A percentile compares a stretch with the other conserved stretches of the same genome.
Conservation (phyloP, 2,113 vertebrate genomes). For the Bubalus kerabau region DNA sequence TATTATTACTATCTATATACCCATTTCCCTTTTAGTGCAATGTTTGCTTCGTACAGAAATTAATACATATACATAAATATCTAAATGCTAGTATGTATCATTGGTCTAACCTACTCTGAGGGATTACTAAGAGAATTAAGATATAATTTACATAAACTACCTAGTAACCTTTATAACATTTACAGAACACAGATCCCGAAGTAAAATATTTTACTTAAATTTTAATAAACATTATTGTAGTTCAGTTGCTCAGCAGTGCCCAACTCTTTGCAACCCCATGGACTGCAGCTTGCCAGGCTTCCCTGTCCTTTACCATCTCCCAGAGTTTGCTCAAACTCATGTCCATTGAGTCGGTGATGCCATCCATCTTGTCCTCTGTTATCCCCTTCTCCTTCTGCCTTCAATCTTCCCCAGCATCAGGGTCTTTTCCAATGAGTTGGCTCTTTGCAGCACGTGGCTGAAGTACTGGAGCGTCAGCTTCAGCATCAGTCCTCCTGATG, state of each 20-base stretch:
- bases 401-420: neutral
- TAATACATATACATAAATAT: neutral
- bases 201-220: neutral
- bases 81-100: neutral
- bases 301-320: neutral
- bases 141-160: neutral
- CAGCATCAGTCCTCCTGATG: neutral
- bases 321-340: neutral
- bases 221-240: neutral
- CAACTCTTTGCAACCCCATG: fast-evolving
- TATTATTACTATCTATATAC: neutral
- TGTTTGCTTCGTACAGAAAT: neutral
- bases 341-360: neutral
- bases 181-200: neutral
- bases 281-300: neutral
- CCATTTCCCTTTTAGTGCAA: neutral
- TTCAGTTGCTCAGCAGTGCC: neutral
- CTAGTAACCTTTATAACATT: neutral
- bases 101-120: neutral
- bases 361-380: neutral
- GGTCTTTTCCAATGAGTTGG: neutral
- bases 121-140: neutral
- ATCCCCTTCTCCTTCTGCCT: neutral
- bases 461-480: neutral
- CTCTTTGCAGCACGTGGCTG: neutral